A percentile compares a stretch with the other conserved stretches of the same genome.
Conservation (phyloP, 2,113 vertebrate species). For the Pygoscelis adeliae region DNA sequence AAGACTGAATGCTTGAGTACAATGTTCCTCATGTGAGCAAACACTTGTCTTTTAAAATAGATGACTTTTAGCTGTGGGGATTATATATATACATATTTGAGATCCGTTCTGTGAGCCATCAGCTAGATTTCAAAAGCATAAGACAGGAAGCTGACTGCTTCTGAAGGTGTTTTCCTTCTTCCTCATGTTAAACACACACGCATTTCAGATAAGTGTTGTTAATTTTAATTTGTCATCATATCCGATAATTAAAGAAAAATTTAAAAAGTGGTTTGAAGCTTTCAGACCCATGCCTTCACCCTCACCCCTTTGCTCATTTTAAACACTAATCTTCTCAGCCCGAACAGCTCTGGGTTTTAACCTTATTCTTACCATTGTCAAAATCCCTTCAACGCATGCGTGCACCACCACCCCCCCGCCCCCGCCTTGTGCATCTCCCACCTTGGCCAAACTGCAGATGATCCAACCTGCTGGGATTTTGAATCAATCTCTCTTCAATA, state of each 20-base stretch:
- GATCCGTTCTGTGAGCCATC: conserved; percentile 18
- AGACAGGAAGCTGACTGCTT: conserved; percentile 44
- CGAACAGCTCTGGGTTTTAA: background rate
- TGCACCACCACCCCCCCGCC: no score
- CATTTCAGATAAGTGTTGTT: background rate
- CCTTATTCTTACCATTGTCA: background rate
- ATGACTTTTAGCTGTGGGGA: background rate
- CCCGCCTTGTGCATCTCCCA: background rate
- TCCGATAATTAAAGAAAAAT: background rate
- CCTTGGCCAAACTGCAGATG: background rate
- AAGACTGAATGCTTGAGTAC: background rate
- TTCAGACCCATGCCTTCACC: background rate
- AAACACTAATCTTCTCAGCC: background rate
- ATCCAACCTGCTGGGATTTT: background rate
- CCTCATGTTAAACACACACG: background rate
- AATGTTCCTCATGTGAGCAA: conserved; percentile 42
- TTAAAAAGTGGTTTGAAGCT: background rate
- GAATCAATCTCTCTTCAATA: background rate
- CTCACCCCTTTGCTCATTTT: background rate
- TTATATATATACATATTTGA: conserved; percentile 45
- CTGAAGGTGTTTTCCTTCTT: conserved; percentile 31
- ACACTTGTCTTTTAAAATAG: conserved; percentile 65
- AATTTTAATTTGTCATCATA: background rate
- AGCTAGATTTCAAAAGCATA: background rate
- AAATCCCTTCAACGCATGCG: background rate